Percentiles rank a stretch among this genome's conserved stretches.
These are phyloP conservation scores for Cephus sareptanus DNA, from an alignment of 2,888 invertebrate species.

Conservation along the genomic window DNA sequence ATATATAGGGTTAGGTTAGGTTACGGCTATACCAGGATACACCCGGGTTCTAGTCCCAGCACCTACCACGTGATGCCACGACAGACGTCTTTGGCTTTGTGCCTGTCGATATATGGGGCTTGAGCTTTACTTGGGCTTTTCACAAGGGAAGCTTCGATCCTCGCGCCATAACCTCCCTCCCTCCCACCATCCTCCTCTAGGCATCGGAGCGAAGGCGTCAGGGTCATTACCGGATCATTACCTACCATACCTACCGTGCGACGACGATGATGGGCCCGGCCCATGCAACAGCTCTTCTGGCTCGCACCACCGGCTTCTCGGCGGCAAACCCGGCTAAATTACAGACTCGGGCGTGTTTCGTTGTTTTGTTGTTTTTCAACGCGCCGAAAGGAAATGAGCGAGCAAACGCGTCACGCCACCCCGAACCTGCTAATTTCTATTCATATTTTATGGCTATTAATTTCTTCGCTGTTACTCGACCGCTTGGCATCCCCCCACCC, in stretches of 20 bases:
- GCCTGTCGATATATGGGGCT: neutral
- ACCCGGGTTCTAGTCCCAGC: neutral
- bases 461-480: slow-evolving; percentile 63
- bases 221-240: slow-evolving; percentile 66
- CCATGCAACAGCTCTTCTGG: slow-evolving; percentile 16
- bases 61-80: neutral
- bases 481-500: slow-evolving; percentile 19
- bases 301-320: slow-evolving; percentile 30
- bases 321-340: slow-evolving; percentile 65
- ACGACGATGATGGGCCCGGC: slow-evolving; percentile 42
- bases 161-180: slow-evolving; percentile 19
- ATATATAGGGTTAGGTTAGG: neutral
- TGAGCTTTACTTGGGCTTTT: neutral
- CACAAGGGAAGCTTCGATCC: slow-evolving; percentile 27
- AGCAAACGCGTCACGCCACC: slow-evolving; percentile 67
- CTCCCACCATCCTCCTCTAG: slow-evolving; percentile 10
- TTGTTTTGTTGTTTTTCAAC: slow-evolving; percentile 67
- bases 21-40: neutral
- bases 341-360: slow-evolving; percentile 65
- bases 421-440: slow-evolving; percentile 67
- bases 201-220: slow-evolving; percentile 53
- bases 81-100: neutral
- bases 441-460: slow-evolving; percentile 67
- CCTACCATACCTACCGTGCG: slow-evolving; percentile 62
- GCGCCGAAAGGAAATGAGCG: slow-evolving; percentile 67